phyloP scores from a whole-genome alignment of 2,888 invertebrate species.

The Cosmorhoe ocellata region DNA sequence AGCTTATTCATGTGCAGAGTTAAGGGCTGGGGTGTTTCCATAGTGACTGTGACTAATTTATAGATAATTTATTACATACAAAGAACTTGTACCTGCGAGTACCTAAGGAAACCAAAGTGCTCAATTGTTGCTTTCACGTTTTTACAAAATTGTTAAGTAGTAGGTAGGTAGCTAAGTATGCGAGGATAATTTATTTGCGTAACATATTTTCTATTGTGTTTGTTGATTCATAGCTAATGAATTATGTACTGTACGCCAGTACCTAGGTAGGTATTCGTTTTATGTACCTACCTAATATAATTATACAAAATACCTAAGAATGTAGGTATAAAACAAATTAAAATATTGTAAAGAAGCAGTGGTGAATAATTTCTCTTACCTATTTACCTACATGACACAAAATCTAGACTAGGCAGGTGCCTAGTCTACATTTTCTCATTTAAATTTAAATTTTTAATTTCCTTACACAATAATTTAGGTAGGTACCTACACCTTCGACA shows the following conservation, averaged over 20 bases:
- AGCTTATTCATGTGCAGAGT: too few relatives aligned
- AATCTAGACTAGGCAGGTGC: too few relatives aligned
- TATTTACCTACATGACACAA: too few relatives aligned
- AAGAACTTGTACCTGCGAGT: conserved; percentile 16
- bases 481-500: too few relatives aligned
- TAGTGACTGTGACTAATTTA: conserved; percentile 1
- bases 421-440: too few relatives aligned
- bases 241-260: background rate
- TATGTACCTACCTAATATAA: conserved; percentile 7
- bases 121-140: conserved; percentile 14
- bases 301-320: background rate
- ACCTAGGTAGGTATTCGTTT: too few relatives aligned
- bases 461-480: too few relatives aligned
- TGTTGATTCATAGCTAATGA: conserved; percentile 18
- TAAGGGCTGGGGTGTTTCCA: background rate
- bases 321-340: conserved; percentile 19
- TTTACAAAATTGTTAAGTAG: background rate
- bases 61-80: conserved; percentile 10
- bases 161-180: conserved; percentile 1
- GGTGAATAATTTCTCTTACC: too few relatives aligned
- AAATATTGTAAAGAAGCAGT: too few relatives aligned
- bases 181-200: conserved; percentile 11
- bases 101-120: conserved; percentile 21
- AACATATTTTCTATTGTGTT: conserved; percentile 6
- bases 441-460: too few relatives aligned